Evolutionary conservation across 2,113 vertebrate species (phyloP).

Genomic region (Xiphias gladius): DNA sequence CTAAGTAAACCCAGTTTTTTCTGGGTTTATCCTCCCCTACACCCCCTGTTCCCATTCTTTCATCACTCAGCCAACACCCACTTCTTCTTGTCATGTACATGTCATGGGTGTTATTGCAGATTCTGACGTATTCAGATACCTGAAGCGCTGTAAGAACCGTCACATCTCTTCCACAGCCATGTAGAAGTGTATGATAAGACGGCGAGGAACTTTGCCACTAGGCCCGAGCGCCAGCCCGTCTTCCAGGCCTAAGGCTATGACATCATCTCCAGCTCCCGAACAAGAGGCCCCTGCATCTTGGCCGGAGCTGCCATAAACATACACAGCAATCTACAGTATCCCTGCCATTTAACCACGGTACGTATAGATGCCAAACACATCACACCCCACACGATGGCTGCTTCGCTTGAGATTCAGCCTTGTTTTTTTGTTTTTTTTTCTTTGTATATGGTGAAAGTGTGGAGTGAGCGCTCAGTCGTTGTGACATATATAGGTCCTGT

Average conservation of each 20-base stretch:
- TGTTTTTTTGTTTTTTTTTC: not conserved
- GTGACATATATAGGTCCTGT: slow-evolving; percentile 76
- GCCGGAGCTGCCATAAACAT: slow-evolving; percentile 14
- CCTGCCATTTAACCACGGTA: slow-evolving; percentile 42
- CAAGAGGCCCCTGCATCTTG: slow-evolving; percentile 39
- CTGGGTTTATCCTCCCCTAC: slow-evolving; percentile 55
- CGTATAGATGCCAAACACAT: slow-evolving; percentile 69
- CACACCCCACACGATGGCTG: slow-evolving; percentile 9
- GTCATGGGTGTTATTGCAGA: slow-evolving; percentile 53
- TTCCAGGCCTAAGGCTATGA: slow-evolving; percentile 58
- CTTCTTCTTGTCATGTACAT: slow-evolving; percentile 70
- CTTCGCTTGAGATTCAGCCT: slow-evolving; percentile 47
- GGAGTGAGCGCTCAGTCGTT: slow-evolving; percentile 42
- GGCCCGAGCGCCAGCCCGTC: slow-evolving; percentile 44
- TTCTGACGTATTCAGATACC: slow-evolving; percentile 61
- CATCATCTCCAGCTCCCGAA: slow-evolving; percentile 46
- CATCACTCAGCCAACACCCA: slow-evolving; percentile 73
- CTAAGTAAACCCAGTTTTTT: slow-evolving; percentile 61
- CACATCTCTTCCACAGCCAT: slow-evolving; percentile 53
- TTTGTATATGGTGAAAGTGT: slow-evolving; percentile 56
- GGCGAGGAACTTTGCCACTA: slow-evolving; percentile 58
- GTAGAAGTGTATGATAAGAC: slow-evolving; percentile 25
- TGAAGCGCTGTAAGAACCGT: slow-evolving; percentile 62
- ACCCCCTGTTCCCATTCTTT: slow-evolving; percentile 69
- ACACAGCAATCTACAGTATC: slow-evolving; percentile 33